Evolutionary conservation across 2,113 vertebrate species (phyloP), one percentile per base, ranked within the genome.

Genomic region (Malurus melanocephalus): DNA sequence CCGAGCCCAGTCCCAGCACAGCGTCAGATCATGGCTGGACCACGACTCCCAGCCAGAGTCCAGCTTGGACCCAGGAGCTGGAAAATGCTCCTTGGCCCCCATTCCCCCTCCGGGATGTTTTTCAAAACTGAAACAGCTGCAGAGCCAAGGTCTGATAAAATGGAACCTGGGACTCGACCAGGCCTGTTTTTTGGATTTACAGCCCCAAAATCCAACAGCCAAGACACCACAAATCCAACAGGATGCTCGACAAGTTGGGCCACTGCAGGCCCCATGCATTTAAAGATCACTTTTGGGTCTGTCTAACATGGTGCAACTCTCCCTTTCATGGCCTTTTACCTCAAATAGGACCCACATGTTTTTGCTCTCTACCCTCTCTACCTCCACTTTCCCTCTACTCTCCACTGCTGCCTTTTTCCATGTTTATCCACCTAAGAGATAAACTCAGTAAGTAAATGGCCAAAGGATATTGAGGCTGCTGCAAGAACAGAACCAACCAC

Each of bases 111-210:
- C 73, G 66, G 84, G 77, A 84, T 22, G 15, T 80, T 86, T 85
- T 88, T 77, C 81, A 91, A 89, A 94, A 89, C 52, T 66, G 66
- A 90, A 86, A 83, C 83, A 90, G 46, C 66, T 87, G 67, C 67
- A 87, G 43, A 92, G 90, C 88, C 90, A 91, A 94, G 65, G 83
- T 56, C 86, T 93, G 92, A 88, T 88, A 85, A 94, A 94, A 94
- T 33, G 66, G 66, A 91, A 71, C 42, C 57, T 92, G 69, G 77
- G 84, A 61, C 62, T 24, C 4, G 11, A 94, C 62, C 64, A 69
- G 81, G 33, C 9, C 57, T 59, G 10, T 40, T 79, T 86, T 84
- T 57, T 57, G 13, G 55, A 91, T 88, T 62, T 67, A 62, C 59
- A 55, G 17, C 30, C 46, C 66, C 74, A 53, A 91, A 94, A 84